phyloP scores from a whole-genome alignment of 2,888 invertebrate genomes.

The Crocallis elinguaria region DNA sequence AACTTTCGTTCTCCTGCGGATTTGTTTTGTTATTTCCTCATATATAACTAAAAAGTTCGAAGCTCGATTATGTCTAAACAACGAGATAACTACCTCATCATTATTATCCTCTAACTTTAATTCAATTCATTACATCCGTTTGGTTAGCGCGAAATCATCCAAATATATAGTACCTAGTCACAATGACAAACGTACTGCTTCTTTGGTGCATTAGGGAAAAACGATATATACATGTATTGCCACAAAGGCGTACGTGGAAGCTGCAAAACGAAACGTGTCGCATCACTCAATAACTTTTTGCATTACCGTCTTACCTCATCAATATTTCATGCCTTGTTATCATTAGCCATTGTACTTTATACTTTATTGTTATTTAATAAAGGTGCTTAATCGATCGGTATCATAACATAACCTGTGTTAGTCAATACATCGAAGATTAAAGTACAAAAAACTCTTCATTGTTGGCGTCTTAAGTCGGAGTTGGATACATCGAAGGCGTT shows the following conservation, averaged over 20 bases:
- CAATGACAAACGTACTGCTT: not conserved
- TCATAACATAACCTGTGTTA: slow-evolving; percentile 30
- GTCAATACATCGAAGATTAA: slow-evolving; percentile 33
- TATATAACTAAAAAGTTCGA: no score
- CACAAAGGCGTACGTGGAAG: not conserved
- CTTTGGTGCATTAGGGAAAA: not conserved
- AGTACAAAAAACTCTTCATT: slow-evolving; percentile 51
- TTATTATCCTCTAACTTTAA: slow-evolving; percentile 13
- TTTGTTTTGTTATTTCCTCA: no score
- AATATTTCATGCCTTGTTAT: slow-evolving; percentile 26
- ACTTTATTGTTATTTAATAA: slow-evolving; percentile 18
- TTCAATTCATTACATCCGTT: slow-evolving; percentile 22
- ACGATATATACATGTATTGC: not conserved
- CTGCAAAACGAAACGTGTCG: slow-evolving; percentile 12
- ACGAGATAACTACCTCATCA: slow-evolving; percentile 1
- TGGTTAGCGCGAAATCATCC: not conserved
- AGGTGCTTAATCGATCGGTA: slow-evolving; percentile 10
- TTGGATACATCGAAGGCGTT: slow-evolving; percentile 26
- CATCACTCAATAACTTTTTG: slow-evolving; percentile 29
- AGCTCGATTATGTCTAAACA: not conserved
- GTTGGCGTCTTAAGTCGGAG: slow-evolving; percentile 43
- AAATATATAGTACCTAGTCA: slow-evolving; percentile 1
- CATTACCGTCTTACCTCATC: slow-evolving; percentile 20
- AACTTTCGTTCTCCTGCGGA: no score
- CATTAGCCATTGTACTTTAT: slow-evolving; percentile 25